Evolutionary conservation across 2,888 invertebrate species (phyloP), one percentile per base, ranked within the genome.

Genomic region (Orthosia incerta): DNA sequence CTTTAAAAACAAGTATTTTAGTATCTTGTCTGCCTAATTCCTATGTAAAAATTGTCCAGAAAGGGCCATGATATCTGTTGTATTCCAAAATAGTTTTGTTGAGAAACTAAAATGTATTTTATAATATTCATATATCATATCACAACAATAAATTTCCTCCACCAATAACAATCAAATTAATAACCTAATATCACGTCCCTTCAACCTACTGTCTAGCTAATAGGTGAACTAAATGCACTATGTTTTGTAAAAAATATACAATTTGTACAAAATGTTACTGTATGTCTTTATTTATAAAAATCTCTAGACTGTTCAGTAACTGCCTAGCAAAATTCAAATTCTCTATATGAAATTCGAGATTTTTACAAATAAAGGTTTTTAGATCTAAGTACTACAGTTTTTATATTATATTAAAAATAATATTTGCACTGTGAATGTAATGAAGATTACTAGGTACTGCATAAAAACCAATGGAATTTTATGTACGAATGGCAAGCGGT

Each of bases 171-270:
- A 80, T 50, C 68, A 83, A 81, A 74, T 53, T 23, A 71, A 76
- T 80, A 83, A 71, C 64, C 81, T 83, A 83, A 78, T 83, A 83
- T 83, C 72, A 80, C 78, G 74, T 74, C 78, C 73, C 62, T 73
- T 68, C 64, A 71, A 79, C 26, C 61, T 77, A 74, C 63, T 60
- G 46, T 59, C 57, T 84, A 85, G 56, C 64, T 71, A 72, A 81
- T 59, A 83, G 73, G 74, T 79, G 61, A 83, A 72, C 79, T 81
- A 86, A 86, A 86, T 86, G 86, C 86, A 76, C 74, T 83, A 79
- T 78, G n/a, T 72, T 78, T 80, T 76, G 59, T 82, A 76, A 82
- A 80, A 84, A 84, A 86, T 84, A 86, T 86, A 80, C 59, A 70
- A 71, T 85, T 85, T 86, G 86, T 86, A 86, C 86, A 85, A 77